Evolutionary conservation across 2,888 invertebrate species (phyloP).

Genomic region (Branchipolynoe longqiensis): DNA sequence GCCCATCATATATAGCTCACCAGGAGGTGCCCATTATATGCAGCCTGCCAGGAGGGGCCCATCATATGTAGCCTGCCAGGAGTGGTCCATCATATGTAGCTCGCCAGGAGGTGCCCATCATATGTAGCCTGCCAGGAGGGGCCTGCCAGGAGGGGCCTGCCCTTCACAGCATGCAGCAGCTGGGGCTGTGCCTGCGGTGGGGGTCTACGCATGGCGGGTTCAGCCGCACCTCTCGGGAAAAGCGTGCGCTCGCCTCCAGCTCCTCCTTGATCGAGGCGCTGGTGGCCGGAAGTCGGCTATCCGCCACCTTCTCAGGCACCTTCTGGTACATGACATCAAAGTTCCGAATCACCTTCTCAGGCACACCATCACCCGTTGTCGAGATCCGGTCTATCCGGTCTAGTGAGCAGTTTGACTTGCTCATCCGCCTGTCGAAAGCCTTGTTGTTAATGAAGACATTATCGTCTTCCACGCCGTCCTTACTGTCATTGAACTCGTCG

Average conservation of each 20-base stretch:
- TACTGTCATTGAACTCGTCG: too few species aligned
- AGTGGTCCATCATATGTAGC: too few species aligned
- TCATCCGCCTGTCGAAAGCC: background rate
- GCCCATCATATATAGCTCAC: too few species aligned
- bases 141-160: too few species aligned
- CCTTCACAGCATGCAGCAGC: constrained; percentile 29
- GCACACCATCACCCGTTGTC: constrained; percentile 47
- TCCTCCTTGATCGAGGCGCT: constrained; percentile 58
- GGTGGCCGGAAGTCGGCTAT: constrained; percentile 60
- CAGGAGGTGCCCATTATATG: too few species aligned
- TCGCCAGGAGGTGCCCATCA: too few species aligned
- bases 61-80: too few species aligned
- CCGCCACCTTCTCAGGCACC: constrained; percentile 48
- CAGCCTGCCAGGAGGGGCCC: too few species aligned
- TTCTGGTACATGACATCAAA: constrained; percentile 62
- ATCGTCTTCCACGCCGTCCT: constrained; percentile 26
- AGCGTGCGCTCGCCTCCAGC: constrained; percentile 24
- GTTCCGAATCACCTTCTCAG: constrained; percentile 55
- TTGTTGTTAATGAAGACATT: constrained; percentile 23
- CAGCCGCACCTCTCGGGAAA: constrained; percentile 32
- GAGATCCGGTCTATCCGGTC: constrained; percentile 62
- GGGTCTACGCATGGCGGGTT: background rate
- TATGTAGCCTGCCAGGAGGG: too few species aligned
- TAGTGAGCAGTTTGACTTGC: constrained; percentile 34
- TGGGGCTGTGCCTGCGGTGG: constrained; percentile 16